A percentile compares a stretch with the other conserved stretches of the same genome.
phyloP scores from a whole-genome alignment of 2,797 vertebrate species.

The Premnoplex brunnescens region DNA sequence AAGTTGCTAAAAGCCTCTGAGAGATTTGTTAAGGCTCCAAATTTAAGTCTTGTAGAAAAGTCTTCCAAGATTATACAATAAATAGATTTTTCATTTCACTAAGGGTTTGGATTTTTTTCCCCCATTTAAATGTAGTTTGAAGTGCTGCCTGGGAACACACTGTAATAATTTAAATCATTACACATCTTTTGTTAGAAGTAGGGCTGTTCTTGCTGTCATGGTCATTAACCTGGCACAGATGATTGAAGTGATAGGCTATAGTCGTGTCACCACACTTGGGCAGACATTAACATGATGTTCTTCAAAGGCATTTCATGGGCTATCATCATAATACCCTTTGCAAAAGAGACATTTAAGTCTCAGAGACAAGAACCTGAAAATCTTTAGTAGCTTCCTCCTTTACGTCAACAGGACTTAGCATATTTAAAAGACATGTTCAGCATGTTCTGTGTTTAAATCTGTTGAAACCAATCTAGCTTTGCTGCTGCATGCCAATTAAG shows the following conservation, averaged over 20 bases:
- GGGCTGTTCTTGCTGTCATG: background rate
- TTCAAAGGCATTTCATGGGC: background rate
- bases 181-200: background rate
- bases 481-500: background rate
- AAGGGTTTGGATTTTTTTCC: background rate
- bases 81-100: conserved; percentile 51
- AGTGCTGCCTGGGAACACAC: conserved; percentile 29
- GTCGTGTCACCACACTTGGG: background rate
- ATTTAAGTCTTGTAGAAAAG: conserved; percentile 27
- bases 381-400: background rate
- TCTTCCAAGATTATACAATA: conserved; percentile 49
- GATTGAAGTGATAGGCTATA: background rate
- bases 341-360: background rate
- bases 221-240: conserved; percentile 21
- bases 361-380: background rate
- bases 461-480: background rate
- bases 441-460: background rate
- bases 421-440: background rate
- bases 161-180: conserved; percentile 29
- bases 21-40: conserved; percentile 25
- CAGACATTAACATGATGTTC: background rate
- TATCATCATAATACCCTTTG: background rate
- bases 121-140: conserved; percentile 30
- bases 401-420: background rate
- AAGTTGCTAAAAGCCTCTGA: conserved; percentile 54